These are phyloP conservation scores for Listronotus bonariensis DNA, from an alignment of 1,140 invertebrate species.

Conservation along the genomic window DNA sequence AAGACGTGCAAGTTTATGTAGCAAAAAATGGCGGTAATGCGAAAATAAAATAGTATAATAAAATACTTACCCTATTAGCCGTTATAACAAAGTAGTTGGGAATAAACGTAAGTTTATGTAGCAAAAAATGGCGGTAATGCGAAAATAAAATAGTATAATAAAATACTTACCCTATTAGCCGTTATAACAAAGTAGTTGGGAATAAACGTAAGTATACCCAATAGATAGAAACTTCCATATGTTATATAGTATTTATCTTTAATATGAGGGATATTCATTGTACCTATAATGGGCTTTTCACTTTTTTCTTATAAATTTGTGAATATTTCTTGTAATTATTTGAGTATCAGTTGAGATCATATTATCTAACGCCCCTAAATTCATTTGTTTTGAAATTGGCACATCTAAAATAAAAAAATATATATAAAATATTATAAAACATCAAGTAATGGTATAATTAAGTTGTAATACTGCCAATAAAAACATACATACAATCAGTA, in stretches of 20 bases:
- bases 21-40: no score
- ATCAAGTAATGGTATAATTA: no score
- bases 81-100: constrained; percentile 37
- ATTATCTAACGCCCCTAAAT: constrained; percentile 3
- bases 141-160: no score
- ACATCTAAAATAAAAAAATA: constrained; percentile 5
- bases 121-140: no score
- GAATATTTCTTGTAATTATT: not conserved
- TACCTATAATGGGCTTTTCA: not conserved
- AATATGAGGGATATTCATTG: constrained; percentile 16
- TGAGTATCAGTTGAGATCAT: constrained; percentile 13
- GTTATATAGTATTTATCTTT: constrained; percentile 39
- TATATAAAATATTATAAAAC: no score
- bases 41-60: no score
- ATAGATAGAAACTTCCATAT: constrained; percentile 35
- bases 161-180: constrained; percentile 38
- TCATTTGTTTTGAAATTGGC: not conserved
- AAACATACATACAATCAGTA: no score
- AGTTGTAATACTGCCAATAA: no score
- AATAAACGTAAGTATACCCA: constrained; percentile 35
- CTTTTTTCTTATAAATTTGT: constrained; percentile 4
- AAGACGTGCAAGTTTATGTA: no score
- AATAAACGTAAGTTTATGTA: constrained; percentile 30
- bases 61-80: constrained; percentile 38
- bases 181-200: constrained; percentile 37